phyloP scores from a whole-genome alignment of 53 echinoderm and acorn worm genomes.

The Paracentrotus lividus region DNA sequence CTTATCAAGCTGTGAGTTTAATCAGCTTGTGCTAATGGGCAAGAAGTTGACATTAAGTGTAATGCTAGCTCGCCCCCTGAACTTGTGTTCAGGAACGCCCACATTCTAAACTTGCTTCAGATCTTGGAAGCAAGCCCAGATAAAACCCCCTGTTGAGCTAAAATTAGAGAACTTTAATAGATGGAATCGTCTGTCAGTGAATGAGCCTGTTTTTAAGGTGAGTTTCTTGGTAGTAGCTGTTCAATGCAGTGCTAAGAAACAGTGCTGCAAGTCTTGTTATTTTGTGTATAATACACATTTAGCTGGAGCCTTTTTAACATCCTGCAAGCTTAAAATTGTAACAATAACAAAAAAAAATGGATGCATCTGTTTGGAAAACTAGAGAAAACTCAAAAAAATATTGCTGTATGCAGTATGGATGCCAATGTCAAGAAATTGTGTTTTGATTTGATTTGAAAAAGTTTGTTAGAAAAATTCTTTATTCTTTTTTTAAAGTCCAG shows the following conservation, averaged over 20 bases:
- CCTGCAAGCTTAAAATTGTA: background rate
- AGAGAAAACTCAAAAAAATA: background rate
- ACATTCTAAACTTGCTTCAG: conserved; percentile 19
- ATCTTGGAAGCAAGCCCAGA: conserved; percentile 24
- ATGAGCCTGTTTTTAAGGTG: background rate
- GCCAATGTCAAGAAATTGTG: background rate
- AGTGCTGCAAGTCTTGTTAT: no score
- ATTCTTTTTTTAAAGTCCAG: background rate
- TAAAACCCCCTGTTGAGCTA: background rate
- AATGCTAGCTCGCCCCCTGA: background rate
- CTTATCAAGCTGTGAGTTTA: no score
- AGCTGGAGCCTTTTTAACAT: no score
- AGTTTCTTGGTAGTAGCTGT: conserved; percentile 17
- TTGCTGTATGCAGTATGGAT: background rate
- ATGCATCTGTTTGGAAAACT: background rate
- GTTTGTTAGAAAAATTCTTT: background rate
- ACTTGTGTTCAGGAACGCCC: conserved; percentile 12
- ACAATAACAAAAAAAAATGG: background rate
- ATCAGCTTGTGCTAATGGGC: no score
- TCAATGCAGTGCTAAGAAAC: background rate
- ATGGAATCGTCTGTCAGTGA: background rate
- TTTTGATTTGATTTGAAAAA: background rate
- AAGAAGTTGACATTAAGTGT: background rate
- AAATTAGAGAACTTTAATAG: conserved; percentile 29
- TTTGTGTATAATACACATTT: background rate